Conservation (phyloP, 2,113 vertebrate species). For the Corythoichthys haematopterus region DNA sequence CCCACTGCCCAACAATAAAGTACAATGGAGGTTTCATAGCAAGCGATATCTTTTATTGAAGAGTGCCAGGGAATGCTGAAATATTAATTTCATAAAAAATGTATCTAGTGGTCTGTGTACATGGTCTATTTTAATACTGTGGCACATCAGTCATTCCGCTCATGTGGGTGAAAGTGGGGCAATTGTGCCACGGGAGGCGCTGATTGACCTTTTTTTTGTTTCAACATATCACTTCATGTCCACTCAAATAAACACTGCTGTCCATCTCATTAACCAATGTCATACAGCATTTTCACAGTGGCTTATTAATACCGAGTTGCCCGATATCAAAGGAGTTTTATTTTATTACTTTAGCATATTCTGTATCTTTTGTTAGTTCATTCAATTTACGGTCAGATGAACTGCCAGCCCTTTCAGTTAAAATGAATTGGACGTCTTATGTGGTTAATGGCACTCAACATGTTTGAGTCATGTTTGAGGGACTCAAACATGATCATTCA, state of each 20-base stretch:
- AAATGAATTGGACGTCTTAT: too few species aligned
- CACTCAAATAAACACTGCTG: slow-evolving; percentile 29
- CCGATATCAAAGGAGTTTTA: background rate
- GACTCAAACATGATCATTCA: too few species aligned
- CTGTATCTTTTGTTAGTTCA: background rate
- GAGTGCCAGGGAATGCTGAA: slow-evolving; percentile 63
- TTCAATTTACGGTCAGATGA: too few species aligned
- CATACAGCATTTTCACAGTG: slow-evolving; percentile 25
- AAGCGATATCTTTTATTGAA: slow-evolving; percentile 73
- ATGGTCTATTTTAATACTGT: slow-evolving; percentile 74
- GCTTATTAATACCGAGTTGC: background rate
- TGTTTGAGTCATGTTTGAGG: too few species aligned
- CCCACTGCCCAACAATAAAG: slow-evolving; percentile 45
- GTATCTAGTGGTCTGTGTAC: slow-evolving; percentile 63
- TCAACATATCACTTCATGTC: slow-evolving; percentile 50
- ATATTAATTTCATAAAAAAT: slow-evolving; percentile 77
- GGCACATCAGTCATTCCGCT: slow-evolving; percentile 65
- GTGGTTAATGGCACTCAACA: too few species aligned
- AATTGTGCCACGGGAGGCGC: slow-evolving; percentile 56
- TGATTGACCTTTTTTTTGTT: slow-evolving; percentile 51
- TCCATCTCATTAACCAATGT: background rate
- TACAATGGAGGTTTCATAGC: slow-evolving; percentile 61
- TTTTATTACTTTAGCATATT: background rate
- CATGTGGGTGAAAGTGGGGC: slow-evolving; percentile 54
- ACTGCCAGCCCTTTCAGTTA: too few species aligned